Base-by-base conservation (phyloP, 2,113 vertebrate genomes). In the Caretta caretta region DNA sequence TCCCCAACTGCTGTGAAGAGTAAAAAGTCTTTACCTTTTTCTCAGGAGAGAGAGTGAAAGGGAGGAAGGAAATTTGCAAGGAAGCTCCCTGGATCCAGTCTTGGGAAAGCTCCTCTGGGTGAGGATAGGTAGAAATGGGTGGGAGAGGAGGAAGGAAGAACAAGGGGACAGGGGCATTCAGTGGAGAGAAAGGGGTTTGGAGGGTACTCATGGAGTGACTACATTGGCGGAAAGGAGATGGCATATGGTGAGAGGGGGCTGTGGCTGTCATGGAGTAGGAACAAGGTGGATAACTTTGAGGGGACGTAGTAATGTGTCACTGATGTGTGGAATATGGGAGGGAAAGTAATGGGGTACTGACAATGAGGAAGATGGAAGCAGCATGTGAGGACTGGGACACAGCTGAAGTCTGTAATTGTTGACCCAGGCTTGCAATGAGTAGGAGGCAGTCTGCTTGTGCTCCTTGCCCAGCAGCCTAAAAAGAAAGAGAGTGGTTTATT, bases 11-110 rank as follows among this genome's bases (percentile, higher is more conserved):
- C 59, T 83, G 2, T 87, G 54, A 93, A 38, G 10, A 80, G 46
- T 81, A 86, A 38, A 25, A 7, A 80, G 84, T 42, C 29, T 89
- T 91, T 49, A 11, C 38, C 20, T 89, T 48, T 75, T 14, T 48
- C 24, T 48, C 0, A 49, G 24, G 25, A 8, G 76, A 72, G 54
- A 35, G 11, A 48, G 4, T 38, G 56, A 0, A 84, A 76, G 8
- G 2, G 72, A 93, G 86, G 86, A 29, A 92, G 86, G 72, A 83
- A 62, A 49, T 83, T 90, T 78, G 17, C 38, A 90, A 72, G 35
- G 17, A 54, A 35, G 54, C 42, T 84, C 81, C 51, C 8, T 90
- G 42, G 92, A 42, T 38, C 8, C 9, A 9, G 42, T 95, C 2
- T 79, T 88, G 78, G 17, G 56, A 78, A 11, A 83, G 78, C 84